These are phyloP conservation scores for Eulacestoma nigropectus DNA, from an alignment of 2,113 vertebrate species.

Conservation along the genomic window DNA sequence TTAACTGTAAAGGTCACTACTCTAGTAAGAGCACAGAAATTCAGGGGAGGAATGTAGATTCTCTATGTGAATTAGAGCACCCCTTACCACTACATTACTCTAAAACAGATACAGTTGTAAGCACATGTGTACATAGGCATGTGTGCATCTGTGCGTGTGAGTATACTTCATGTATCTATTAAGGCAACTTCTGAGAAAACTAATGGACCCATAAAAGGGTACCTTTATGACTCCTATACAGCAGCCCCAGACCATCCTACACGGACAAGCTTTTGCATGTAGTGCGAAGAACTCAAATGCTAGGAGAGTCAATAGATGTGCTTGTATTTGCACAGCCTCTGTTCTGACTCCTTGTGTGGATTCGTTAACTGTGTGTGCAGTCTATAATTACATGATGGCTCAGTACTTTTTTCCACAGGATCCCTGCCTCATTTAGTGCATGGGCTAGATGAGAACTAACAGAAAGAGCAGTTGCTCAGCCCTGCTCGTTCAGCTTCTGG, in stretches of 20 bases:
- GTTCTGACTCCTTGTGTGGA: neutral
- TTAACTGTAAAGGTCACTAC: neutral
- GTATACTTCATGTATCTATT: neutral
- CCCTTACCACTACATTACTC: neutral
- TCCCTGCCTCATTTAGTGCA: neutral
- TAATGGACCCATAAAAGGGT: neutral
- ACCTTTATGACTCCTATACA: neutral
- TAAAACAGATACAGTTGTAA: neutral
- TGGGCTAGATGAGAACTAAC: neutral
- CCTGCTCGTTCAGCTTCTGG: neutral
- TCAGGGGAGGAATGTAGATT: neutral
- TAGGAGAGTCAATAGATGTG: neutral
- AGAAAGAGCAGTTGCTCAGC: neutral
- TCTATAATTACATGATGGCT: neutral
- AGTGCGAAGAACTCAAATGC: neutral
- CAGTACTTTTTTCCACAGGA: neutral
- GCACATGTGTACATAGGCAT: rapidly evolving
- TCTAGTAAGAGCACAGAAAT: neutral
- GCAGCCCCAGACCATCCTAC: neutral
- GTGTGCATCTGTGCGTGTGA: neutral
- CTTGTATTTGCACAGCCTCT: neutral
- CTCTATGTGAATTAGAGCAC: neutral
- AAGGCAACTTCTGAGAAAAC: neutral
- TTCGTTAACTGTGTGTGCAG: rapidly evolving
- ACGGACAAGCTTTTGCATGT: neutral